phyloP scores from a whole-genome alignment of 1,140 invertebrate species.

The Luehdorfia chinensis region DNA sequence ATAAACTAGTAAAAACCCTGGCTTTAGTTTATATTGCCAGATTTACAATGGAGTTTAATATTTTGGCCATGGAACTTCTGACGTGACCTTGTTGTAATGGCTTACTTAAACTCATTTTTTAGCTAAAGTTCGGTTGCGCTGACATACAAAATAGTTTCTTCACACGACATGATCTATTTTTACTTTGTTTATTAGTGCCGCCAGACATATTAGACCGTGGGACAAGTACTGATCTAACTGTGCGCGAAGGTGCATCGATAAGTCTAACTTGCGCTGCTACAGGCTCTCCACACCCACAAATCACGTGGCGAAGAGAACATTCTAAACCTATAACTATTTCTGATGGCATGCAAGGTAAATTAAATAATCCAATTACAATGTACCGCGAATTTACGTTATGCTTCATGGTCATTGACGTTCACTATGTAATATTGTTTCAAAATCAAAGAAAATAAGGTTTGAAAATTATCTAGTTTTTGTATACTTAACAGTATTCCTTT shows the following conservation, averaged over 20 bases:
- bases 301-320: conserved; percentile 92
- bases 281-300: conserved; percentile 89
- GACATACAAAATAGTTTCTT: conserved; percentile 6
- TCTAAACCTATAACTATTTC: conserved; percentile 80
- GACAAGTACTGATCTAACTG: conserved; percentile 92
- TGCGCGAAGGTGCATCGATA: conserved; percentile 90
- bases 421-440: no score
- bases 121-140: background rate
- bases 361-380: no score
- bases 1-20: conserved; percentile 3
- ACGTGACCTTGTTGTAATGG: conserved; percentile 12
- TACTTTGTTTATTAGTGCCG: conserved; percentile 83
- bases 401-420: no score
- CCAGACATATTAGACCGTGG: conserved; percentile 92
- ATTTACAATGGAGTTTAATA: conserved; percentile 15
- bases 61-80: conserved; percentile 11
- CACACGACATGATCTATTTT: conserved; percentile 8
- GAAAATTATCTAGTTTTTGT: no score
- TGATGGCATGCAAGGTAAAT: conserved; percentile 76
- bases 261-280: conserved; percentile 90
- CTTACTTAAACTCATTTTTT: conserved; percentile 9
- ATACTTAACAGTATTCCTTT: background rate
- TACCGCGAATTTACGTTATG: no score
- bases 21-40: conserved; percentile 6
- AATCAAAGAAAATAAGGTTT: no score